phyloP scores from a whole-genome alignment of 2,113 vertebrate genomes.

The Myocastor coypus region DNA sequence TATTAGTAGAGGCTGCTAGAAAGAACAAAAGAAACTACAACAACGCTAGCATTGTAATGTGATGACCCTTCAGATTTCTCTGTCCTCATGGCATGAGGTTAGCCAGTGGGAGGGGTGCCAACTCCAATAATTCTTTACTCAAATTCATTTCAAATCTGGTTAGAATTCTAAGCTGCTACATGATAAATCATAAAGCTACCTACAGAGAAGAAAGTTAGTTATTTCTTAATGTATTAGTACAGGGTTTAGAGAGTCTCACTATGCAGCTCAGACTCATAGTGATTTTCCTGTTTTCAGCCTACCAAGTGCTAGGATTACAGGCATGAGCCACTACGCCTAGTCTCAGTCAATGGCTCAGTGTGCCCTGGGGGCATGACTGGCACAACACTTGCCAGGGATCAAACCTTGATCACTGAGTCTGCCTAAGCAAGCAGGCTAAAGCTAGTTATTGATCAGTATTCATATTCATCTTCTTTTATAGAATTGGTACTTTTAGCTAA shows the following conservation, averaged over 20 bases:
- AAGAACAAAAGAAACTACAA: constrained; percentile 21
- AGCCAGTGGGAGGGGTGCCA: background rate
- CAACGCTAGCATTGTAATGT: background rate
- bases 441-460: background rate
- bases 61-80: background rate
- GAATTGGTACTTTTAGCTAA: constrained; percentile 7
- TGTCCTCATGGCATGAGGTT: background rate
- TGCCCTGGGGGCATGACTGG: too few species aligned
- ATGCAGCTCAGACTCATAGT: too few species aligned
- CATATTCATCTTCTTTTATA: background rate
- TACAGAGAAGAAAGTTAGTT: background rate
- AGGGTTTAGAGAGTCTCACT: too few species aligned
- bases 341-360: too few species aligned
- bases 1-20: background rate
- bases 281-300: too few species aligned
- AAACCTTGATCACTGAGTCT: too few species aligned
- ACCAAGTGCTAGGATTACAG: too few species aligned
- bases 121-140: background rate
- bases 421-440: background rate
- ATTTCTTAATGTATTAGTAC: too few species aligned
- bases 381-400: too few species aligned
- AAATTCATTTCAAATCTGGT: background rate
- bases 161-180: constrained; percentile 27
- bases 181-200: background rate
- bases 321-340: too few species aligned